A percentile compares a stretch with the other conserved stretches of the same genome.
phyloP scores from a whole-genome alignment of 2,888 invertebrate genomes.

The Agonum fuliginosum region DNA sequence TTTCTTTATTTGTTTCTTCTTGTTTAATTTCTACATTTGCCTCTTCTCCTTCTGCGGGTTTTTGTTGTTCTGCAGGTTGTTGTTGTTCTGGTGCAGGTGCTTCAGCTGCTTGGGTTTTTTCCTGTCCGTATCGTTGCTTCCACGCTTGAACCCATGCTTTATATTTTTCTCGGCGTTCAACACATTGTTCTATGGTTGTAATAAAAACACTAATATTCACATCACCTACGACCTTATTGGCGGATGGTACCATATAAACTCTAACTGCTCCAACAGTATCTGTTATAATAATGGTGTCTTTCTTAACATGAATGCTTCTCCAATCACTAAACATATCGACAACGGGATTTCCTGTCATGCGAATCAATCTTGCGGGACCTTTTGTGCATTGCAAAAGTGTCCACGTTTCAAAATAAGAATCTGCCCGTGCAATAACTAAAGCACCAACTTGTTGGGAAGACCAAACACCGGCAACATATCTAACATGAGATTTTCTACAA shows the following conservation, averaged over 20 bases:
- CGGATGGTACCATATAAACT: slow-evolving; percentile 16
- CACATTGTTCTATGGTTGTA: background rate
- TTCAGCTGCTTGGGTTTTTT: too few relatives aligned
- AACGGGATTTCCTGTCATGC: slow-evolving; percentile 18
- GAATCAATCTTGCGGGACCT: background rate
- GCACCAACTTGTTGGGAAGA: slow-evolving; percentile 79
- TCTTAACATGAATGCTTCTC: background rate
- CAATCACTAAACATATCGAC: slow-evolving; percentile 15
- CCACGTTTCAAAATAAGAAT: slow-evolving; percentile 87
- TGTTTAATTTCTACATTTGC: background rate
- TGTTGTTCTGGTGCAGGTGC: background rate
- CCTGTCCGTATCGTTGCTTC: background rate
- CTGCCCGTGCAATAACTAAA: background rate
- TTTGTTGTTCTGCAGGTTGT: background rate
- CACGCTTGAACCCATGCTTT: background rate
- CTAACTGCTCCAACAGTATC: slow-evolving; percentile 21
- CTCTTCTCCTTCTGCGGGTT: background rate
- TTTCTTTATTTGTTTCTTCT: background rate
- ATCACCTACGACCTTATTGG: background rate
- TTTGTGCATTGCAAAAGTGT: slow-evolving; percentile 80
- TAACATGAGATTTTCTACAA: slow-evolving; percentile 78
- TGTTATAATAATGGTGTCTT: background rate
- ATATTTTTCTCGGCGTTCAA: background rate
- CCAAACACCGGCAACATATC: slow-evolving; percentile 83
- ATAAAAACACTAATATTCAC: background rate